Conservation (phyloP, 2,888 invertebrate species). For the Pseudeuparius sepicola region DNA sequence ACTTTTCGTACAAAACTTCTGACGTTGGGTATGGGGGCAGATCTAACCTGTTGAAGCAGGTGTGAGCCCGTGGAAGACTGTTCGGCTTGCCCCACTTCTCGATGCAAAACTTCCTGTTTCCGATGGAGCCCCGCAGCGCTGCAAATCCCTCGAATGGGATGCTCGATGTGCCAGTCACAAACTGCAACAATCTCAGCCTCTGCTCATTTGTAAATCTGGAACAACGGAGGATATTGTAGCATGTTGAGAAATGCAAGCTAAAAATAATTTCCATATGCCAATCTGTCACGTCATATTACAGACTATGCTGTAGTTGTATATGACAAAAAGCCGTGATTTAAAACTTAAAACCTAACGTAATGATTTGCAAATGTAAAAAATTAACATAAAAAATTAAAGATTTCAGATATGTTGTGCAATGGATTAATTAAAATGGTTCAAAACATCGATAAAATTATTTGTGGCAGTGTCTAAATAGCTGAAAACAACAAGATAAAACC, state of each 20-base stretch:
- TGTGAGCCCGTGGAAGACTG: conserved; percentile 90
- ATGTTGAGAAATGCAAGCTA: not conserved
- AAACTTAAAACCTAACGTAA: no score
- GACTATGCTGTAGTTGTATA: no score
- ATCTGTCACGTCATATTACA: no score
- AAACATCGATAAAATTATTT: no score
- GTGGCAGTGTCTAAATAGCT: no score
- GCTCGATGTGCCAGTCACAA: conserved; percentile 96
- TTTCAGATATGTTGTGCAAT: conserved; percentile 8
- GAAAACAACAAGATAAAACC: no score
- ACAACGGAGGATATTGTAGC: conserved; percentile 17
- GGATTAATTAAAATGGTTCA: no score
- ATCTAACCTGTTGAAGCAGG: conserved; percentile 95
- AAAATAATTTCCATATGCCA: no score
- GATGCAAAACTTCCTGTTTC: conserved; percentile 91
- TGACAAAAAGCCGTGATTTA: no score
- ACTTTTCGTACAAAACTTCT: conserved; percentile 82
- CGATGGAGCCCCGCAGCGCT: conserved; percentile 88
- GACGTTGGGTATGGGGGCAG: conserved; percentile 92
- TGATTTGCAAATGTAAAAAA: no score
- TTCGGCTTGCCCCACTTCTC: conserved; percentile 96
- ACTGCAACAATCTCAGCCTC: conserved; percentile 82
- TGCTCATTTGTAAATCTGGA: conserved; percentile 87
- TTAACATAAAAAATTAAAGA: conserved; percentile 9
- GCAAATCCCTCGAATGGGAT: conserved; percentile 97